phyloP scores from a whole-genome alignment of 1,140 invertebrate genomes.

The Daktulosphaira vitifoliae region DNA sequence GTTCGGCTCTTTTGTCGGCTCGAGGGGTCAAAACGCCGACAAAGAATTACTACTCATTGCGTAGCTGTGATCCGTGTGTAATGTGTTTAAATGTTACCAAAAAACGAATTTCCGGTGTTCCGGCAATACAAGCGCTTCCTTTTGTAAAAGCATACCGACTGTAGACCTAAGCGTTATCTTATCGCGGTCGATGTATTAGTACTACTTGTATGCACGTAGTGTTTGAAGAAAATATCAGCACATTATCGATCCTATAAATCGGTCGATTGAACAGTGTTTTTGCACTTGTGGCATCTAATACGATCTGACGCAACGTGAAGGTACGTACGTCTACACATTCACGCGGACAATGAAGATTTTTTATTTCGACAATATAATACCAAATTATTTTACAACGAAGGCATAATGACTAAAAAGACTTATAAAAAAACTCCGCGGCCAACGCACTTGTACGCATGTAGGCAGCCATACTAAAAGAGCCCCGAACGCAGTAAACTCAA shows the following conservation, averaged over 20 bases:
- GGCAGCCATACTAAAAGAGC: not conserved
- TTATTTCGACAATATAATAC: conserved; percentile 9
- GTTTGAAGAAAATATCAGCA: too few relatives aligned
- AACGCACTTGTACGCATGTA: conserved; percentile 10
- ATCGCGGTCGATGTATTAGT: conserved; percentile 1
- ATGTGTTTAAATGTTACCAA: conserved; percentile 19
- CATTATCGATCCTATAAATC: conserved; percentile 11
- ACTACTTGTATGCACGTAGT: too few relatives aligned
- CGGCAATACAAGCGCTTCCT: too few relatives aligned
- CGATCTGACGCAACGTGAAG: conserved; percentile 14
- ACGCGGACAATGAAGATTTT: conserved; percentile 21
- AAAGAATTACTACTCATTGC: conserved; percentile 12
- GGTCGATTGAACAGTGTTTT: conserved; percentile 34
- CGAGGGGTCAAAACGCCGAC: too few relatives aligned
- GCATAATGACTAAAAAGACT: conserved; percentile 1
- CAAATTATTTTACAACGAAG: conserved; percentile 22
- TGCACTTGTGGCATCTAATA: conserved; percentile 31
- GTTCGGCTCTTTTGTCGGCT: not conserved
- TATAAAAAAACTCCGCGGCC: conserved; percentile 8
- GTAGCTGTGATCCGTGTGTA: not conserved
- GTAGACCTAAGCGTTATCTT: conserved; percentile 11
- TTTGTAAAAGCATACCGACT: conserved; percentile 11
- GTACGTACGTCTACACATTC: not conserved
- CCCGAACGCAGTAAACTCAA: conserved; percentile 20
- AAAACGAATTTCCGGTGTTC: conserved; percentile 26